These are phyloP conservation scores for Glandiceps talaboti DNA, from an alignment of 53 echinoderm and acorn worm genomes.

Conservation along the genomic window DNA sequence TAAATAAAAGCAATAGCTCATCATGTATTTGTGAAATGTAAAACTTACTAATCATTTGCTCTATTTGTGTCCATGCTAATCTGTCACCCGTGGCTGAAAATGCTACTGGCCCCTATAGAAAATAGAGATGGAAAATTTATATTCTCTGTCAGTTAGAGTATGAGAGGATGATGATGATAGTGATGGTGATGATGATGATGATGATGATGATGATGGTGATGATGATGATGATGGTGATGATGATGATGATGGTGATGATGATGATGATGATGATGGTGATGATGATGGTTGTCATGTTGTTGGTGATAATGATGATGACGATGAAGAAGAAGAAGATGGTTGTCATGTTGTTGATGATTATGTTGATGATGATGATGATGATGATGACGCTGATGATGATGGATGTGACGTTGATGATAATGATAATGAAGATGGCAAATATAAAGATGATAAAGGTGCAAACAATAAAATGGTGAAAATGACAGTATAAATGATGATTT, in stretches of 20 bases:
- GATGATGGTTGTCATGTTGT: too few relatives aligned
- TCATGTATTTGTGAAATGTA: background rate
- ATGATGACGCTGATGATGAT: too few relatives aligned
- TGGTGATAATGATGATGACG: background rate
- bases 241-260: conserved; percentile 15
- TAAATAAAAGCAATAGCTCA: too few relatives aligned
- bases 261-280: background rate
- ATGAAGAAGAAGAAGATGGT: too few relatives aligned
- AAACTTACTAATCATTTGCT: conserved; percentile 84
- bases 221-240: conserved; percentile 17
- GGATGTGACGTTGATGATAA: too few relatives aligned
- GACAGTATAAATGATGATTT: too few relatives aligned
- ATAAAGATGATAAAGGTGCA: too few relatives aligned
- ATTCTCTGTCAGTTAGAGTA: too few relatives aligned
- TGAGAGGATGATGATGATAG: conserved; percentile 2
- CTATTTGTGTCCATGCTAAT: conserved; percentile 90
- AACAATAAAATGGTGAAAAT: too few relatives aligned
- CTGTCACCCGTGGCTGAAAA: conserved; percentile 89
- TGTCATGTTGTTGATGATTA: too few relatives aligned
- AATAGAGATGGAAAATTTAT: conserved; percentile 1
- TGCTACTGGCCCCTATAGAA: conserved; percentile 78
- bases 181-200: conserved; percentile 2
- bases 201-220: conserved; percentile 16
- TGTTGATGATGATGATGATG: too few relatives aligned
- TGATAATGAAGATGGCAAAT: too few relatives aligned